Evolutionary conservation across 1,140 invertebrate genomes (phyloP).

Genomic region (Papilio xuthus): DNA sequence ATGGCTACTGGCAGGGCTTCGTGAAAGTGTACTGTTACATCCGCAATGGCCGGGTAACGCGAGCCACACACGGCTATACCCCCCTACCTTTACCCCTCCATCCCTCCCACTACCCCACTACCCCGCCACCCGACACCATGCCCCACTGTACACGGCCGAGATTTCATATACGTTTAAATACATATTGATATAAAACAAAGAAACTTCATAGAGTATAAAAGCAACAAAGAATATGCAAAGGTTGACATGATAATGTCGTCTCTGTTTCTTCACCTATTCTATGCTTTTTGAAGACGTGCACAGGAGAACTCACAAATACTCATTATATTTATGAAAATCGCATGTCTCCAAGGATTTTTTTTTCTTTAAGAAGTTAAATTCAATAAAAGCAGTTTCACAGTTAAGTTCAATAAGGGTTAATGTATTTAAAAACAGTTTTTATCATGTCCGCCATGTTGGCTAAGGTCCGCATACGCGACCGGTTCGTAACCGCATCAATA

Average conservation of each 20-base stretch:
- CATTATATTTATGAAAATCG: no score
- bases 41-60: conserved; percentile 46
- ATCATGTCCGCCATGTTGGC: no score
- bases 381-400: no score
- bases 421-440: no score
- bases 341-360: no score
- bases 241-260: not conserved
- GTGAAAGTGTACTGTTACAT: conserved; percentile 58
- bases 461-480: no score
- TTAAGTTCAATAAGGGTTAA: no score
- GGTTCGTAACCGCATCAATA: no score
- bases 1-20: conserved; percentile 46
- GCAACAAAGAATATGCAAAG: not conserved
- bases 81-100: not conserved
- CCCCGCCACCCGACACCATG: not conserved
- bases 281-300: no score
- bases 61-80: conserved; percentile 36
- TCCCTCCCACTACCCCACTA: not conserved
- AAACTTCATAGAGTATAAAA: not conserved
- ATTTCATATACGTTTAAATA: conserved; percentile 3
- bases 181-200: not conserved
- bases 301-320: no score
- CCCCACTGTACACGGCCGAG: not conserved
- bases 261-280: not conserved
- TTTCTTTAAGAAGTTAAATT: no score